Conservation (phyloP, 2,113 vertebrate species). For the Asarcornis scutulata region DNA sequence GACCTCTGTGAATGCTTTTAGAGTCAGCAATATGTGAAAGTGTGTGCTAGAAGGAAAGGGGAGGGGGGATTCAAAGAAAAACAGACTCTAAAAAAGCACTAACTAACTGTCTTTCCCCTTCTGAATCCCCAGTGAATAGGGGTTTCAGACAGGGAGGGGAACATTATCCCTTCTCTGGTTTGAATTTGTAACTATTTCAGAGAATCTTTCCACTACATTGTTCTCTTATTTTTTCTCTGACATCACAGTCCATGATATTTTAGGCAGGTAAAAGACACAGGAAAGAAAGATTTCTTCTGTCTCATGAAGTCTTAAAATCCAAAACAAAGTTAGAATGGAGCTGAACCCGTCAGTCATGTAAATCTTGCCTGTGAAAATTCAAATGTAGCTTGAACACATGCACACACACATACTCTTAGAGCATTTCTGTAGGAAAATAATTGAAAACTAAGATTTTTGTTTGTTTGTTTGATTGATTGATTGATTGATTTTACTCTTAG, state of each 20-base stretch:
- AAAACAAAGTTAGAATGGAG: slow-evolving; percentile 4
- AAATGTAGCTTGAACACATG: not conserved
- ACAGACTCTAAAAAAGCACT: slow-evolving; percentile 45
- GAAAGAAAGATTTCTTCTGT: not conserved
- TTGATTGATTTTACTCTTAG: not conserved
- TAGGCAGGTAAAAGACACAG: not conserved
- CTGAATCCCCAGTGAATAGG: not conserved
- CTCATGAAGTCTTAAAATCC: slow-evolving; percentile 21
- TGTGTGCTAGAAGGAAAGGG: slow-evolving; percentile 3
- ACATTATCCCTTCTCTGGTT: not conserved
- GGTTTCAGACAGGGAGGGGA: slow-evolving; percentile 12
- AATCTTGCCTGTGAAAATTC: not conserved
- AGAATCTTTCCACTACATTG: not conserved
- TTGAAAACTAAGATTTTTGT: not conserved
- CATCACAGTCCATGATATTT: slow-evolving; percentile 16
- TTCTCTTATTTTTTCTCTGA: slow-evolving; percentile 45
- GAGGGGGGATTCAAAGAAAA: slow-evolving; percentile 51
- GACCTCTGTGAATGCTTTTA: slow-evolving; percentile 59
- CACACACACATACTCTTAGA: not conserved
- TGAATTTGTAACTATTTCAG: slow-evolving; percentile 27
- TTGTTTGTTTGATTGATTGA: not conserved
- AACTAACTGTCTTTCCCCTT: not conserved
- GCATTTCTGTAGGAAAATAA: not conserved
- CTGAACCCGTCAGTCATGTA: not conserved
- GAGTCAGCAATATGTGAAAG: slow-evolving; percentile 34